These are phyloP conservation scores for Microctonus aethiopoides DNA, from an alignment of 2,888 invertebrate genomes.

Conservation along the genomic window DNA sequence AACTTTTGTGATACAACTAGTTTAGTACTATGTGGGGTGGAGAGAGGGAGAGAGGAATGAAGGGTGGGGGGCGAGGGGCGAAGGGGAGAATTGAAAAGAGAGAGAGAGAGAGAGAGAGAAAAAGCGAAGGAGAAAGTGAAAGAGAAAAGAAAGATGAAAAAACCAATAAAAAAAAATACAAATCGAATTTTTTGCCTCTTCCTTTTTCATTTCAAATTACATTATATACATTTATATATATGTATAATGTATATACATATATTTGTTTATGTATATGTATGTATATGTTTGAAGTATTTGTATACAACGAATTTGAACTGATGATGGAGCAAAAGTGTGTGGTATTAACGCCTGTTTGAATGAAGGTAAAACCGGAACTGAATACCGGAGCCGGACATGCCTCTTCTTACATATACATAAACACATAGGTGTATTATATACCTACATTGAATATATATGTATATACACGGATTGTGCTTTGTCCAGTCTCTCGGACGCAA, in stretches of 20 bases:
- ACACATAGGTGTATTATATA: background rate
- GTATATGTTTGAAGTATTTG: too few species aligned
- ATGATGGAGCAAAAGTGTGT: background rate
- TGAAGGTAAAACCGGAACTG: slow-evolving; percentile 55
- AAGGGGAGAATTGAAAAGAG: background rate
- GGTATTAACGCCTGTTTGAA: slow-evolving; percentile 37
- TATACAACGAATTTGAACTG: slow-evolving; percentile 49
- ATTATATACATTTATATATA: background rate
- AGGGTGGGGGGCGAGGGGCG: background rate
- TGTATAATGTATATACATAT: slow-evolving; percentile 4
- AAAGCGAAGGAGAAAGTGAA: background rate
- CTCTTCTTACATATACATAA: slow-evolving; percentile 47
- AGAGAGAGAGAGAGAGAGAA: background rate
- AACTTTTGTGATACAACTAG: slow-evolving; percentile 67
- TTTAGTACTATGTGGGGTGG: slow-evolving; percentile 52
- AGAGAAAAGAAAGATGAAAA: background rate
- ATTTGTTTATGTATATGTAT: too few species aligned
- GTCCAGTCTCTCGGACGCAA: slow-evolving; percentile 67
- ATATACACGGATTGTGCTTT: slow-evolving; percentile 58
- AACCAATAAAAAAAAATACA: background rate
- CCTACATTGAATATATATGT: background rate
- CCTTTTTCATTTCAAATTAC: too few species aligned
- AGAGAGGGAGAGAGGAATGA: slow-evolving; percentile 5
- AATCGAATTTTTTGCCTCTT: background rate
- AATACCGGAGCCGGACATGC: slow-evolving; percentile 54